These are phyloP conservation scores for Glaucidium brasilianum DNA, from an alignment of 2,113 vertebrate genomes.

Conservation along the genomic window DNA sequence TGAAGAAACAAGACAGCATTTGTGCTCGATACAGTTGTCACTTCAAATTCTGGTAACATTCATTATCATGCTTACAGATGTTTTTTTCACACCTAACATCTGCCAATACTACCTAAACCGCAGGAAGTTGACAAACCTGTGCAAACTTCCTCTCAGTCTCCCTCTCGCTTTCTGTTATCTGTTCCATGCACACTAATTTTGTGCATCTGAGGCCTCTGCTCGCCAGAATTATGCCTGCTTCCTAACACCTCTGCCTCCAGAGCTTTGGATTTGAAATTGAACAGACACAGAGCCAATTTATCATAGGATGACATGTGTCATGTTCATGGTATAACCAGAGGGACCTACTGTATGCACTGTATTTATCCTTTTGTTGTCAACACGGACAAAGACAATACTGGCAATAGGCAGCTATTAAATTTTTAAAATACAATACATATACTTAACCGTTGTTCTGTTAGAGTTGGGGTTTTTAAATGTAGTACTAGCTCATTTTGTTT, in stretches of 20 bases:
- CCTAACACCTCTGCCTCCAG: slow-evolving; percentile 89
- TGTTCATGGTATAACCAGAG: slow-evolving; percentile 94
- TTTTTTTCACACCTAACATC: slow-evolving; percentile 85
- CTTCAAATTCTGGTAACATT: slow-evolving; percentile 85
- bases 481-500: slow-evolving; percentile 70
- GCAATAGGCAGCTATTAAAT: slow-evolving; percentile 81
- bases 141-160: slow-evolving; percentile 89
- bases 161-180: slow-evolving; percentile 87
- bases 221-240: slow-evolving; percentile 88
- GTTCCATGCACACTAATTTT: slow-evolving; percentile 88
- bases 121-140: slow-evolving; percentile 88
- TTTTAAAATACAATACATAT: slow-evolving; percentile 71
- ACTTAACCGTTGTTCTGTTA: slow-evolving; percentile 73
- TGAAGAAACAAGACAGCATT: slow-evolving; percentile 79
- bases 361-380: slow-evolving; percentile 96
- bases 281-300: slow-evolving; percentile 99
- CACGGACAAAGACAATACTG: slow-evolving; percentile 81
- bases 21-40: slow-evolving; percentile 86
- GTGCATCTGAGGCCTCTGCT: slow-evolving; percentile 88
- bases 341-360: slow-evolving; percentile 89
- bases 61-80: slow-evolving; percentile 83
- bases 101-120: slow-evolving; percentile 90
- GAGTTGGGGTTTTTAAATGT: slow-evolving; percentile 66
- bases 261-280: slow-evolving; percentile 99
- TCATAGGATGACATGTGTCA: slow-evolving; percentile 99